phyloP scores from a whole-genome alignment of 2,113 vertebrate genomes.

The Petrocephalus zakoni region DNA sequence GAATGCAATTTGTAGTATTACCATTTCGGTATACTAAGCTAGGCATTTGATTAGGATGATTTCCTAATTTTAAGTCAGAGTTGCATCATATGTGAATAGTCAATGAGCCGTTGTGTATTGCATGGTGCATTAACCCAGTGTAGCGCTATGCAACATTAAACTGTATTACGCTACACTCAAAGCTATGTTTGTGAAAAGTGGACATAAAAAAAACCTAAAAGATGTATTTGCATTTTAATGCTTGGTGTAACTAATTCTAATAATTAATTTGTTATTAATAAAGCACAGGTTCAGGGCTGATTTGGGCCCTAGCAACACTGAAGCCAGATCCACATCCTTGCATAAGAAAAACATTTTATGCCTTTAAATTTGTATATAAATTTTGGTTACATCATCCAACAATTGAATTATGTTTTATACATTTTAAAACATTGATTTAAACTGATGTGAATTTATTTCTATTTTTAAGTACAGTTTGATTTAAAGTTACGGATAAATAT shows the following conservation, averaged over 20 bases:
- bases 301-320: not conserved
- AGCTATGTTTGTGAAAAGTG: not conserved
- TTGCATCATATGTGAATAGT: constrained; percentile 6
- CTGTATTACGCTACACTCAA: not conserved
- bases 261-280: not conserved
- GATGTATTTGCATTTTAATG: not conserved
- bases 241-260: not conserved
- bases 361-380: not conserved
- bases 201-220: not conserved
- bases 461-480: not conserved
- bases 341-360: not conserved
- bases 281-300: not conserved
- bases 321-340: not conserved
- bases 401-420: not conserved
- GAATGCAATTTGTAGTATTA: not conserved
- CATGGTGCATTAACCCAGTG: not conserved
- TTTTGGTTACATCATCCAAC: not conserved
- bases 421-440: not conserved
- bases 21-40: not conserved
- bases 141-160: not conserved
- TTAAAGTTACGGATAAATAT: not conserved
- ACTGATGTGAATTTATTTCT: not conserved
- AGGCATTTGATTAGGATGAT: not conserved
- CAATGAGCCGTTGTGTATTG: not conserved
- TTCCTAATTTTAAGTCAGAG: constrained; percentile 13